phyloP scores from a whole-genome alignment of 2,797 vertebrate genomes.

The Miichthys miiuy region DNA sequence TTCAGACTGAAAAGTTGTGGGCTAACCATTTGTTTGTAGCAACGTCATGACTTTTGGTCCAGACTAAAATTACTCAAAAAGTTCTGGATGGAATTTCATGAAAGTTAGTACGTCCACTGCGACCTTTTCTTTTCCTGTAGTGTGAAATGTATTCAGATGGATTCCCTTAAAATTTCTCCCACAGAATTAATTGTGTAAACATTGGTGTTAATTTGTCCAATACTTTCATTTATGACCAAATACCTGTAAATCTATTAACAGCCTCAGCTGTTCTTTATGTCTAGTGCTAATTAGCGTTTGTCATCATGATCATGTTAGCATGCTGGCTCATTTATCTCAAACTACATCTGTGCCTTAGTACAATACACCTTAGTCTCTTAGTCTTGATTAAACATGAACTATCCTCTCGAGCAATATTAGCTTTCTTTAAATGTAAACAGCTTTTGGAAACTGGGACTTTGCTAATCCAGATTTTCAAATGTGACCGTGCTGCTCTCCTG shows the following conservation, averaged over 20 bases:
- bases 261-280: neutral
- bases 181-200: no score
- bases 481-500: neutral
- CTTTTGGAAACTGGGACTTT: slow-evolving; percentile 11
- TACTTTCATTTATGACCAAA: no score
- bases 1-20: no score
- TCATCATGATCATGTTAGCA: neutral
- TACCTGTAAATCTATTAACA: neutral
- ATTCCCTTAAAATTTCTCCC: neutral
- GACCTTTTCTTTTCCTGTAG: no score
- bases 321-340: neutral
- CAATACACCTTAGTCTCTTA: neutral
- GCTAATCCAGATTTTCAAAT: neutral
- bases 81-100: no score
- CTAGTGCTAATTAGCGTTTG: neutral
- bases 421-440: neutral
- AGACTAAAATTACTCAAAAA: neutral
- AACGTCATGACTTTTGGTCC: neutral
- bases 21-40: no score
- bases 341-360: neutral
- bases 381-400: slow-evolving; percentile 14
- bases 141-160: no score
- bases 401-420: neutral
- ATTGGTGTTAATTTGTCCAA: neutral
- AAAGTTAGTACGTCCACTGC: no score